Base-by-base conservation (phyloP, 1,140 invertebrate species). In the Cyrtorhinus lividipennis region DNA sequence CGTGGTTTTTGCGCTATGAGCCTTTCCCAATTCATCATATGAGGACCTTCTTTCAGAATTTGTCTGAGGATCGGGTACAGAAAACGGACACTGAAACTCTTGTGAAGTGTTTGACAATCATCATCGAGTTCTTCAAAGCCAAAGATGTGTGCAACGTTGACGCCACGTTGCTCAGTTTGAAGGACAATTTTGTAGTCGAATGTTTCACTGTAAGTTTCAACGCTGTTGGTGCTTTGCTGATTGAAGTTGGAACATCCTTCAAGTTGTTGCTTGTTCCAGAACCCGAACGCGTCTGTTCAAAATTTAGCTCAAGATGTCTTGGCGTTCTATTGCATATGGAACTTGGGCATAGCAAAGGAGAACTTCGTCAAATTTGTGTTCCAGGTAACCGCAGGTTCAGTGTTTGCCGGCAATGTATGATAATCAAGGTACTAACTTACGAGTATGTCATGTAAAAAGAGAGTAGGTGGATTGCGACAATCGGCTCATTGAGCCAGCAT, bases 51-150 rank as follows among this genome's bases (percentile, higher is more conserved):
- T n/a, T n/a, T n/a, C n/a, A n/a, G n/a, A n/a, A n/a, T n/a, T n/a
- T n/a, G n/a, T n/a, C n/a, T n/a, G n/a, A 66, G 65, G 46, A 64
- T 59, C 25, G 13, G 27, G 61, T 59, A 18, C 26, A 46, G 22
- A 62, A 66, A 18, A 64, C 67, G 64, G 76, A 77, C 66, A 44
- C 68, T 3, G 70, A 73, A 23, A 76, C 72, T 20, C 69, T 78
- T 66, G 66, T 71, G 1, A 74, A 73, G 30, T 77, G 76, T 65
- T 58, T 77, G 0, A 68, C 62, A 20, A 77, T 78, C 2, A 70
- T 76, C 62, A 72, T 66, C n/a, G 61, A 65, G 13, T 72, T 75
- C 67, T 69, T 73, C 66, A 68, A 73, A 62, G 66, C 67, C 18
- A 61, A 66, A 24, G 70, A 71, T 15, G 65, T 77, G 5, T 73